Base-by-base conservation (phyloP, 1,140 invertebrate genomes). In the Leucophenga varia region DNA sequence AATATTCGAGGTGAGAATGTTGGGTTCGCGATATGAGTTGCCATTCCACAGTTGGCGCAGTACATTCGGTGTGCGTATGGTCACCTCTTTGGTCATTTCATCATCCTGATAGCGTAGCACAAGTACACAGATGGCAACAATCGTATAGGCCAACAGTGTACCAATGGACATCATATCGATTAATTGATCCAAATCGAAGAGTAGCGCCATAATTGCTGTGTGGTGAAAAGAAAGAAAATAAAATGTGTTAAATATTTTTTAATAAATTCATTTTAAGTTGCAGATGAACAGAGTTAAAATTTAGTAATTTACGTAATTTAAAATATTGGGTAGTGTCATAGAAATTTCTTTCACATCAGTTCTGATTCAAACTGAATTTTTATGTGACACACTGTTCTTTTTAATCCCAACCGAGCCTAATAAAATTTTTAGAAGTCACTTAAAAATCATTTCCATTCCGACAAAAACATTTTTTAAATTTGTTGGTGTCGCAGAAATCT, bases 81-180 rank as follows among this genome's bases (percentile, higher is more conserved):
- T 74, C 20, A 80, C 77, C 17, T 75, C 37, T 56, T 78, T 77
- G 14, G 39, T 58, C 63, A 74, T 72, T 12, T 71, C 36, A 7
- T 72, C 68, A 21, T 68, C 59, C 51, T 64, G 49, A 53, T 82
- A 90, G 82, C 88, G 85, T 9, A 97, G 78, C 58, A 97, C 82
- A 2, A 97, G 79, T 1, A 97, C 91, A 64, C 90, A 94, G 37
- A 90, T 82, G 7, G 93, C 89, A 0, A 97, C 95, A 43, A 97
- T 88, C 5, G 91, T 90, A 67, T 97, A 97, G 0, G 94, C 94
- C 22, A 97, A 79, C 1, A 98, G 78, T 0, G 95, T 97, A 36
- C 94, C 94, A 60, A 98, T 97, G 1, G 92, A 95, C 92, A 97
- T 95, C 92, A 98, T 96, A 57, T 95, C 89, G 25, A 97, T 91